A percentile compares a stretch with the other conserved stretches of the same genome.
Conservation (phyloP, 2,113 vertebrate species). For the Menura novaehollandiae region DNA sequence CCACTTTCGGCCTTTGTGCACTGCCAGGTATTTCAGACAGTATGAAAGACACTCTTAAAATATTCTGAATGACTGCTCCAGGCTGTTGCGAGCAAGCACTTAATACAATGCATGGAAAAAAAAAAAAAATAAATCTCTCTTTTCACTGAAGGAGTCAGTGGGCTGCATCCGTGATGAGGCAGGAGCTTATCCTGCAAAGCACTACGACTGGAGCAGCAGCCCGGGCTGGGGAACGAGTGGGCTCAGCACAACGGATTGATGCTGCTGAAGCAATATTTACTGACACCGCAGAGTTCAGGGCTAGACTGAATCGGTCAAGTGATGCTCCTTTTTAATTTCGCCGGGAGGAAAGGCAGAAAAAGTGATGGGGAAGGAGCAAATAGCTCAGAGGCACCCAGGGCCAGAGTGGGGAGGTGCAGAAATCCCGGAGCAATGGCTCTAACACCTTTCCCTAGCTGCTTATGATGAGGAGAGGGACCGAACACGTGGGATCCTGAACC, state of each 20-base stretch:
- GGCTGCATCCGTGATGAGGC: background rate
- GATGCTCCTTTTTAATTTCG: background rate
- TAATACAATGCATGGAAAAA: background rate
- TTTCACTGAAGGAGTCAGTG: background rate
- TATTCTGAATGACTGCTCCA: slow-evolving; percentile 39
- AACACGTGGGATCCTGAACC: accelerated
- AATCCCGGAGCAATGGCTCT: background rate
- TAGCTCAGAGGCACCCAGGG: background rate
- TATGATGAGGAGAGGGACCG: accelerated
- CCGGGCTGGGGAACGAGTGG: background rate
- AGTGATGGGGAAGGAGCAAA: background rate
- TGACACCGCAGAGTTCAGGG: background rate
- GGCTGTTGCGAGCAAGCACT: background rate
- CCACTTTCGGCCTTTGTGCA: slow-evolving; percentile 43
- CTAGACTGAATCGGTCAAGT: background rate
- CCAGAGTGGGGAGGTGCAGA: background rate
- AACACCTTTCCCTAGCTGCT: background rate
- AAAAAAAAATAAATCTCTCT: background rate
- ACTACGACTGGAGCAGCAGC: background rate
- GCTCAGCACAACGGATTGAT: background rate
- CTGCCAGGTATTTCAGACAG: slow-evolving; percentile 35
- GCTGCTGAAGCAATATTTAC: background rate
- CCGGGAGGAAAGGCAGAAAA: background rate
- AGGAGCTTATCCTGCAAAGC: background rate
- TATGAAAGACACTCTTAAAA: slow-evolving; percentile 20